phyloP scores from a whole-genome alignment of 2,888 invertebrate species.

The Furcula furcula region DNA sequence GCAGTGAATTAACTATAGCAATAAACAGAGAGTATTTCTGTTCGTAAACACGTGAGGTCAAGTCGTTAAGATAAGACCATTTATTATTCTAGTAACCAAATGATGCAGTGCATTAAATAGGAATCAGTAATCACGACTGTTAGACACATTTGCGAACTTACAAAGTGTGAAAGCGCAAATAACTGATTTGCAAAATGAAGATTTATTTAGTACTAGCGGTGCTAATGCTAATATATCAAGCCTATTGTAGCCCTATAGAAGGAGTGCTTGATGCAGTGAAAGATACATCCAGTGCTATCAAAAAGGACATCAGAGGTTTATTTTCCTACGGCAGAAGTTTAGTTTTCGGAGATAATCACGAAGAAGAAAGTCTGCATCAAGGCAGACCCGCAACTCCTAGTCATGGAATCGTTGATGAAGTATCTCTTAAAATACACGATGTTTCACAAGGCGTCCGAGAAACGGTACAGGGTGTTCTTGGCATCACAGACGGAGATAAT shows the following conservation, averaged over 20 bases:
- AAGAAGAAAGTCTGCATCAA: conserved; percentile 8
- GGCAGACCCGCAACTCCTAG: conserved; percentile 14
- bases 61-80: conserved; percentile 9
- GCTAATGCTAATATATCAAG: conserved; percentile 14
- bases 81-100: neutral
- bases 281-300: conserved; percentile 25
- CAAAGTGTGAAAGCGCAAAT: neutral
- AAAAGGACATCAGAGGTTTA: conserved; percentile 18
- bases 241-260: conserved; percentile 26
- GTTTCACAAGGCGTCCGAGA: conserved; percentile 6
- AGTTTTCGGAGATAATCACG: conserved; percentile 17
- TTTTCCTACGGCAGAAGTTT: conserved; percentile 22
- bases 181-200: conserved; percentile 21
- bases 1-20: too few relatives aligned
- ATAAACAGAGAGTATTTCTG: neutral
- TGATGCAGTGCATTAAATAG: neutral
- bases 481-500: conserved; percentile 20
- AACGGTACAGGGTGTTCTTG: conserved; percentile 14
- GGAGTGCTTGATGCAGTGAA: conserved; percentile 22
- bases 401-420: conserved; percentile 25
- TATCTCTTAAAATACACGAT: conserved; percentile 23
- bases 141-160: neutral
- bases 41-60: conserved; percentile 10
- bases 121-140: neutral
- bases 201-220: conserved; percentile 12